phyloP scores from a whole-genome alignment of 2,888 invertebrate genomes.

The Cylloceria caligata region DNA sequence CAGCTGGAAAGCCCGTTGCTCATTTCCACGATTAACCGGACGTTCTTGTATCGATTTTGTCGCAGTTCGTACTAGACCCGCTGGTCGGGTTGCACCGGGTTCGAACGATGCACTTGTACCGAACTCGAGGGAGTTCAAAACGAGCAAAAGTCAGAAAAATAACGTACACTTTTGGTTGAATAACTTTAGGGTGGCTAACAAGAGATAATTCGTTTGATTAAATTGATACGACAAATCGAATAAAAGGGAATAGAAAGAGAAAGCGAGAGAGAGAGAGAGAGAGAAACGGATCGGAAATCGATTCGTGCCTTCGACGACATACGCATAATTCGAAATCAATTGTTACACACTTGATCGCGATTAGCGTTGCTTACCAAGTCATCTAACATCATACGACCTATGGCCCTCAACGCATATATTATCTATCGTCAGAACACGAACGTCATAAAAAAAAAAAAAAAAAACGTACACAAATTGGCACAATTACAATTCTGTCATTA shows the following conservation, averaged over 20 bases:
- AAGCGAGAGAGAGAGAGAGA: too few species aligned
- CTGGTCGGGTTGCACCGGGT: slow-evolving; percentile 24
- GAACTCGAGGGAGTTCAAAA: background rate
- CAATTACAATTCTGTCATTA: too few species aligned
- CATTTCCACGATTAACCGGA: slow-evolving; percentile 28
- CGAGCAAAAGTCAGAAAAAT: background rate
- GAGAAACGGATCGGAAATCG: background rate
- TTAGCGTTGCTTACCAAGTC: slow-evolving; percentile 5
- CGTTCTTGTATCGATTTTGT: slow-evolving; percentile 48
- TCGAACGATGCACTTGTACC: background rate
- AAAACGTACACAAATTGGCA: too few species aligned
- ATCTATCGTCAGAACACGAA: background rate
- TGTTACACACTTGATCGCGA: background rate
- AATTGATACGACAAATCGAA: too few species aligned
- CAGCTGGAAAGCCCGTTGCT: slow-evolving; percentile 7
- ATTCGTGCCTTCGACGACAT: background rate
- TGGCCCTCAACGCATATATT: background rate
- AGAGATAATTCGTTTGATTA: too few species aligned
- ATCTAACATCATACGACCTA: background rate
- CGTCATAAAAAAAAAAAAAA: background rate
- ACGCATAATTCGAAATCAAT: slow-evolving; percentile 9
- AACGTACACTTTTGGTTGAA: background rate
- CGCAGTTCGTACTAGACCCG: slow-evolving; percentile 4
- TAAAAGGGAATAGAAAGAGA: too few species aligned
- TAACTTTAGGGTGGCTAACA: background rate